Percentiles rank a stretch among this genome's conserved stretches.
Evolutionary conservation across 2,113 vertebrate genomes (phyloP).

Genomic region (Macquaria australasica): DNA sequence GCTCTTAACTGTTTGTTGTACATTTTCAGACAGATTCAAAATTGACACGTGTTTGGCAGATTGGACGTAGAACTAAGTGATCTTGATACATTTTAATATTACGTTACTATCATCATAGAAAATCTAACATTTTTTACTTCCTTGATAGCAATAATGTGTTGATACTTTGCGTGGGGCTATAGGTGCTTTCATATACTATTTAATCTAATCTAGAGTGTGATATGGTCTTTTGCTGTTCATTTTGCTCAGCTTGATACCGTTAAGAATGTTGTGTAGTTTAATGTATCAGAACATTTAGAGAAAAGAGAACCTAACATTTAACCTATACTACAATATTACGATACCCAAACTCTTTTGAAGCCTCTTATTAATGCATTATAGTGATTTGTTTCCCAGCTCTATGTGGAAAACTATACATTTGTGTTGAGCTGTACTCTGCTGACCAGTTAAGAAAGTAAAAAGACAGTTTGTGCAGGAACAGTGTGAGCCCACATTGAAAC

Average conservation of each 20-base stretch:
- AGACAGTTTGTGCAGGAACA: neutral
- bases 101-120: neutral
- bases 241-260: neutral
- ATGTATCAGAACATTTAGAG: neutral
- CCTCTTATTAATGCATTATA: neutral
- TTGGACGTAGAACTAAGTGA: neutral
- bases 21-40: too few species aligned
- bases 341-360: neutral
- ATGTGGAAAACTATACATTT: neutral
- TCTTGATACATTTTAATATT: neutral
- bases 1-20: neutral
- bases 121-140: neutral
- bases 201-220: neutral
- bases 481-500: conserved; percentile 8
- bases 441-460: conserved; percentile 2
- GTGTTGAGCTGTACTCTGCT: neutral
- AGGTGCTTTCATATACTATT: neutral
- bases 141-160: neutral
- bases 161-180: neutral
- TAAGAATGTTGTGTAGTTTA: neutral
- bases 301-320: neutral
- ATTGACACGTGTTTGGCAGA: neutral
- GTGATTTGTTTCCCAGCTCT: neutral
- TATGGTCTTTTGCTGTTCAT: neutral
- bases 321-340: neutral